Percentiles rank a stretch among this genome's conserved stretches.
These are phyloP conservation scores for Mechanitis mazaeus DNA, from an alignment of 2,888 invertebrate genomes.

Conservation along the genomic window DNA sequence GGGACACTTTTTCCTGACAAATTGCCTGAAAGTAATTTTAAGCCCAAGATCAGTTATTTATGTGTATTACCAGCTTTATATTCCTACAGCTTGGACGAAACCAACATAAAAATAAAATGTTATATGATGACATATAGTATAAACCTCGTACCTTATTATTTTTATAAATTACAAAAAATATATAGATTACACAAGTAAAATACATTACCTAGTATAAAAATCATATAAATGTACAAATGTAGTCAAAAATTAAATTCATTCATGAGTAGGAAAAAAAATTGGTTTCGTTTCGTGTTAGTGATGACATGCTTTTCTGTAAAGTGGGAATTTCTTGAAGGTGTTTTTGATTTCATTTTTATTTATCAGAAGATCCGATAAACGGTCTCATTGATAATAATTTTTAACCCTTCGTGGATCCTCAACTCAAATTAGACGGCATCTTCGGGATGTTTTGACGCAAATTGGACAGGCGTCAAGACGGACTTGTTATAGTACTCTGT, in stretches of 20 bases:
- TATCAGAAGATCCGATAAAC: background rate
- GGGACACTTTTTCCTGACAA: constrained; percentile 68
- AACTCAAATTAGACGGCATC: constrained; percentile 25
- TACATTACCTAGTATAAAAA: no score
- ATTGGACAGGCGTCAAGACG: constrained; percentile 62
- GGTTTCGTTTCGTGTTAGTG: no score
- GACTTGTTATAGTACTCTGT: constrained; percentile 40
- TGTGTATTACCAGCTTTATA: constrained; percentile 49
- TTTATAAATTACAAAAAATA: background rate
- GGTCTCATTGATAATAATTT: constrained; percentile 13
- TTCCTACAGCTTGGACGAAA: constrained; percentile 22
- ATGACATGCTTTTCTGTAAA: no score
- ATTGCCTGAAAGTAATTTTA: constrained; percentile 72
- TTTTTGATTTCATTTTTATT: no score
- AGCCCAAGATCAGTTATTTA: constrained; percentile 66
- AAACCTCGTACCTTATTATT: constrained; percentile 3
- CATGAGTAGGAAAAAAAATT: no score
- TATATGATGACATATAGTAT: constrained; percentile 18
- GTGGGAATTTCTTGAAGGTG: no score
- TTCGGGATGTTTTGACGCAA: constrained; percentile 50
- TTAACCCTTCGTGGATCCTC: constrained; percentile 23
- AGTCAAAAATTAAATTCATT: no score
- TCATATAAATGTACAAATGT: no score
- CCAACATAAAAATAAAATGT: constrained; percentile 20
- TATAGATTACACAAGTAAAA: no score